A percentile compares a stretch with the other conserved stretches of the same genome.
These are phyloP conservation scores for Yponomeuta sedellus DNA, from an alignment of 2,888 invertebrate genomes.

Conservation along the genomic window DNA sequence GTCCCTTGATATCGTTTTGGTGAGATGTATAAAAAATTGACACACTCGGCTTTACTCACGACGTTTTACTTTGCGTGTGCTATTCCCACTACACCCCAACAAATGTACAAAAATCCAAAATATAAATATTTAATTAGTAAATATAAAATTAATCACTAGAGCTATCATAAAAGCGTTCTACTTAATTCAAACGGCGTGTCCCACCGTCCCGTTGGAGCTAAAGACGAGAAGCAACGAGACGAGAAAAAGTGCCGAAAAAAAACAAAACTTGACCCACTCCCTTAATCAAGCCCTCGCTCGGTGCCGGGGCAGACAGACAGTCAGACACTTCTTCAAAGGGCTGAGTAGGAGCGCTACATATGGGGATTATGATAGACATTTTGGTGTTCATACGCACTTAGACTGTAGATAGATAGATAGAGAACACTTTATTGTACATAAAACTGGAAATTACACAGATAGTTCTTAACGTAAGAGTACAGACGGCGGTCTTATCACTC, in stretches of 20 bases:
- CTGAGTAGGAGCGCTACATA: neutral
- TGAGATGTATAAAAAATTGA: no score
- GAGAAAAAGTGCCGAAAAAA: neutral
- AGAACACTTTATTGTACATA: no score
- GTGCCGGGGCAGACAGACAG: neutral
- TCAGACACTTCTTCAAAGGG: neutral
- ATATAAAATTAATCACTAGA: neutral
- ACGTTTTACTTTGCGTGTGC: no score
- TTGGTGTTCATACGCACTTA: constrained; percentile 15
- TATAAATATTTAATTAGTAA: neutral
- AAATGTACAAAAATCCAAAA: no score
- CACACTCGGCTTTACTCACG: no score
- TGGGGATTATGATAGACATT: neutral
- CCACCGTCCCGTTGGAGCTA: neutral
- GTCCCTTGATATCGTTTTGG: no score
- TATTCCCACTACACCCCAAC: no score
- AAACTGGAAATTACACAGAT: no score
- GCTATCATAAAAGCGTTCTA: neutral
- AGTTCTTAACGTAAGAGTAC: no score
- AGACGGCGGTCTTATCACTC: no score
- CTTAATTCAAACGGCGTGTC: neutral
- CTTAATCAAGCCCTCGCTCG: neutral
- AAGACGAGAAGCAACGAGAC: neutral
- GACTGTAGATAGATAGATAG: no score
- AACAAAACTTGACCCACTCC: neutral